Conservation (phyloP, 1,140 invertebrate species). For the Listronotus oregonensis region DNA sequence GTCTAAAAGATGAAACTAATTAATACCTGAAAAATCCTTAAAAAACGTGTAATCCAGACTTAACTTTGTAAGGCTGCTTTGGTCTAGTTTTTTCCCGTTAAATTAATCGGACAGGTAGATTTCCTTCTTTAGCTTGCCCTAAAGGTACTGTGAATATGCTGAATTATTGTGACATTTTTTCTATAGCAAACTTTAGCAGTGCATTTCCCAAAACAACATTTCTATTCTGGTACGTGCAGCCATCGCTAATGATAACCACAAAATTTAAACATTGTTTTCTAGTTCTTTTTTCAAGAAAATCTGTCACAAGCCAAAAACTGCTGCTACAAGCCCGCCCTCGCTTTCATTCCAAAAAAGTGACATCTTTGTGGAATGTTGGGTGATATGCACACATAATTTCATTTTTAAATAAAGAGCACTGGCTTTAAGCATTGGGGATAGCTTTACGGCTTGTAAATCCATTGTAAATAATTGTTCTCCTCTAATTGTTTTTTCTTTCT, state of each 20-base stretch:
- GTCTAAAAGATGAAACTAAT: too few relatives aligned
- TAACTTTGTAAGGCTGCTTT: constrained; percentile 24
- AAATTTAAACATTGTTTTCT: neutral
- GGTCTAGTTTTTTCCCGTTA: constrained; percentile 40
- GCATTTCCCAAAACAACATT: constrained; percentile 32
- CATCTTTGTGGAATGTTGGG: constrained; percentile 19
- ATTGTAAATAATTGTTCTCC: too few relatives aligned
- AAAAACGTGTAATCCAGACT: constrained; percentile 24
- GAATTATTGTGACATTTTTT: constrained; percentile 28
- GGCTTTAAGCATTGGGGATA: too few relatives aligned
- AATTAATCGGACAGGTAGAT: constrained; percentile 38
- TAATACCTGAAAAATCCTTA: too few relatives aligned
- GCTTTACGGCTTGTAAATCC: too few relatives aligned
- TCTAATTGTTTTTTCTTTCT: too few relatives aligned
- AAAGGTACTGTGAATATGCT: constrained; percentile 45
- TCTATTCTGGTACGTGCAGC: constrained; percentile 34
- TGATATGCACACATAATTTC: constrained; percentile 6
- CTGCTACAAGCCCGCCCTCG: constrained; percentile 45
- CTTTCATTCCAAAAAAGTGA: constrained; percentile 49
- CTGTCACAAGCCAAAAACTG: constrained; percentile 42
- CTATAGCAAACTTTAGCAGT: constrained; percentile 21
- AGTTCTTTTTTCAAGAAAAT: constrained; percentile 29
- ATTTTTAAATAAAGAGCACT: too few relatives aligned
- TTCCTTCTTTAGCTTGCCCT: constrained; percentile 38
- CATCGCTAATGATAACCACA: constrained; percentile 23